A percentile compares a stretch with the other conserved stretches of the same genome.
Conservation (phyloP, 1,140 invertebrate species). For the Acyrthosiphon pisum region DNA sequence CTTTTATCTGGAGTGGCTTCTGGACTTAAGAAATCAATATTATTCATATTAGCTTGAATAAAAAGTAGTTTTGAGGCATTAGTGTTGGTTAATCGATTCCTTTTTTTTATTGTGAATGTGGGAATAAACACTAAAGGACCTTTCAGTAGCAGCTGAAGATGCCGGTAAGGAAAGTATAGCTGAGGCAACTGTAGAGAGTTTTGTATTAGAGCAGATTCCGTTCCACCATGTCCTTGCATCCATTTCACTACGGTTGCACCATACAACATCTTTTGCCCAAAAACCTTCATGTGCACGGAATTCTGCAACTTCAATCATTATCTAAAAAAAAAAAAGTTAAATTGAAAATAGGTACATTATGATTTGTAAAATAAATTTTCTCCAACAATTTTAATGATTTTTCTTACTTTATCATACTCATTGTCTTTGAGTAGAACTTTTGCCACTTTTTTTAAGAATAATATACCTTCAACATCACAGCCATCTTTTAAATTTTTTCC, state of each 20-base stretch:
- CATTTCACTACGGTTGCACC: slow-evolving; percentile 1
- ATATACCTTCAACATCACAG: neutral
- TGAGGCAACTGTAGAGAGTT: neutral
- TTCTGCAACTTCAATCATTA: too few relatives aligned
- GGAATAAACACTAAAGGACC: slow-evolving; percentile 4
- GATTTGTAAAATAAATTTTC: slow-evolving; percentile 7
- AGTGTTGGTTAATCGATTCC: neutral
- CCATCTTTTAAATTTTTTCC: neutral
- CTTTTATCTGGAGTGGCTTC: too few relatives aligned
- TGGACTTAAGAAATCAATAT: slow-evolving; percentile 14
- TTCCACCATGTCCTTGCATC: slow-evolving; percentile 12
- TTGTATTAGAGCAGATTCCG: slow-evolving; percentile 3
- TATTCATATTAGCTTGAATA: slow-evolving; percentile 15
- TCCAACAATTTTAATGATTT: neutral
- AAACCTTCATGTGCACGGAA: slow-evolving; percentile 7
- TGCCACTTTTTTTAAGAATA: slow-evolving; percentile 9
- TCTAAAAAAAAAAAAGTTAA: neutral
- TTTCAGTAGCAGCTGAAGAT: slow-evolving; percentile 23
- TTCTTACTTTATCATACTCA: slow-evolving; percentile 16
- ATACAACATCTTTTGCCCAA: neutral
- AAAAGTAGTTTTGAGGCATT: neutral
- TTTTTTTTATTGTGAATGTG: slow-evolving; percentile 4
- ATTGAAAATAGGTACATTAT: slow-evolving; percentile 5
- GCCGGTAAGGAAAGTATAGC: neutral
- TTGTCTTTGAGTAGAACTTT: slow-evolving; percentile 20